Evolutionary conservation across 30 jellyfish, hydroid and myxozoan genomes (phyloP), one percentile per base, ranked within the genome.

Genomic region (Pelagia noctiluca): DNA sequence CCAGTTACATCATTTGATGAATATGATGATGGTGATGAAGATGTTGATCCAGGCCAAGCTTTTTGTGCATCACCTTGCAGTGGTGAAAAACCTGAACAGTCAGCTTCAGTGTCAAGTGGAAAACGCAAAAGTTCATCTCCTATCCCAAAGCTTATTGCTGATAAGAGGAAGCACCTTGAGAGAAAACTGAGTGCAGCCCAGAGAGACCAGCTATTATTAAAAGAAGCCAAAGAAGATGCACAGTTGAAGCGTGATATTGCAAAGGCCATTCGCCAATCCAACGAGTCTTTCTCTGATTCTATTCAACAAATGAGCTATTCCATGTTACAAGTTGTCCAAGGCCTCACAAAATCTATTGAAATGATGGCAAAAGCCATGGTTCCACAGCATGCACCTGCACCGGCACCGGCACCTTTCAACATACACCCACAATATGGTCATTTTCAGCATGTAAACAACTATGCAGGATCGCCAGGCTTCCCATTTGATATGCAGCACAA

Each of bases 151-250:
- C 85, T 80, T 11, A 35, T 75, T 35, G 90, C 74, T 84, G 68
- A 85, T 63, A 75, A 74, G 35, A 87, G 88, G 29, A 74, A 75
- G 46, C 96, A 75, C 64, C 48, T 73, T 47, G 90, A 85, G 37
- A 35, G 75, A 49, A 63, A 63, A 21, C 83, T 62, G 79, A 54
- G 87, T 35, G 68, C 79, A 33, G 85, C 84, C 16, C 90, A 80
- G 50, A 38, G 75, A 22, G 90, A 80, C 75, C 54, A 63, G 36
- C 63, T 63, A 3, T 31, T 80, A 21, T 19, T 80, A 10, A 65
- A 80, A 26, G 79, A 62, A 42, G 75, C 85, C 19, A 63, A 65
- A 31, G 89, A 78, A 37, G 82, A 78, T 57, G 84, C 87, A 4
- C 76, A 35, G 57, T 67, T 81, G 2, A 81, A 80, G 47, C 73